These are phyloP conservation scores for Axis porcinus DNA, from an alignment of 2,113 vertebrate species.

Conservation along the genomic window DNA sequence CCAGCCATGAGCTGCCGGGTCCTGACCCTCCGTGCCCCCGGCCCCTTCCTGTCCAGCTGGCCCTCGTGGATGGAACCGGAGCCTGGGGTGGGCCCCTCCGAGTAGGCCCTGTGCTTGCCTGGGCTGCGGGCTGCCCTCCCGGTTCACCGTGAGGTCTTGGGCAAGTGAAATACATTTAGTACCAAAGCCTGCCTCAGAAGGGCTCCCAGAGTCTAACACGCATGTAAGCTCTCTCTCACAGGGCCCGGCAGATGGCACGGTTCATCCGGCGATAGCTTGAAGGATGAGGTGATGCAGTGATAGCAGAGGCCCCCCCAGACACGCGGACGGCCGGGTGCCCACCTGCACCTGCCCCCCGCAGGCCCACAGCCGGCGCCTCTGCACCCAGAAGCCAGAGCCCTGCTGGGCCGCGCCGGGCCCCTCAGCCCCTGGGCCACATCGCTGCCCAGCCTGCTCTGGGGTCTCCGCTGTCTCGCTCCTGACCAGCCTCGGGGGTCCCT, in stretches of 20 bases:
- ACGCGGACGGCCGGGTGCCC: background rate
- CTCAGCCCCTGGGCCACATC: fast-evolving
- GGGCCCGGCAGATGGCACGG: background rate
- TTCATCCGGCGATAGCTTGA: fast-evolving
- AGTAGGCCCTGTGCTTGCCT: background rate
- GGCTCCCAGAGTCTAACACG: no score
- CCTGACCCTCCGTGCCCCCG: background rate
- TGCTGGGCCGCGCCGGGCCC: background rate
- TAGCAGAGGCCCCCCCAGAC: background rate
- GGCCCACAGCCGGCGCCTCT: fast-evolving
- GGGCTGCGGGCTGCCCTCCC: fast-evolving
- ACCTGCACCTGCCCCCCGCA: fast-evolving
- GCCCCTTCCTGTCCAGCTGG: background rate
- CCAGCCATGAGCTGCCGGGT: fast-evolving
- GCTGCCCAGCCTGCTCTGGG: background rate
- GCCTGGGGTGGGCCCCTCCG: background rate
- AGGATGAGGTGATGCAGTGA: no score
- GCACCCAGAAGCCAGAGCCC: background rate
- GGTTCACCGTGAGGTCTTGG: fast-evolving
- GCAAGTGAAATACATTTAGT: background rate
- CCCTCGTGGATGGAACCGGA: no score
- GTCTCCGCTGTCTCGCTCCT: background rate
- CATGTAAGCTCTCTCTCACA: fast-evolving
- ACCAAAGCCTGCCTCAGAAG: no score
- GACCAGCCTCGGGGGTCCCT: background rate